phyloP scores from a whole-genome alignment of 2,888 invertebrate species.

The Drosophila anceps region DNA sequence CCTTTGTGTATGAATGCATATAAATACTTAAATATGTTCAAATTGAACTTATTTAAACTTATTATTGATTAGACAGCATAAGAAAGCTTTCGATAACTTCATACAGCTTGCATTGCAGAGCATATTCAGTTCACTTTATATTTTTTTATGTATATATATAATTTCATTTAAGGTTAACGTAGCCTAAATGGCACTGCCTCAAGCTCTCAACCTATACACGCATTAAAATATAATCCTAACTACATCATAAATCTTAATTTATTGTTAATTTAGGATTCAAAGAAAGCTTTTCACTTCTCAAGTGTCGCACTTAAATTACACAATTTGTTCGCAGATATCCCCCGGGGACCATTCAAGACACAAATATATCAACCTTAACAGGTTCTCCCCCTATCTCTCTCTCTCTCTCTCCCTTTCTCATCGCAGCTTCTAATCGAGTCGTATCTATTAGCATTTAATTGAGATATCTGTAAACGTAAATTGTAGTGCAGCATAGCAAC shows the following conservation, averaged over 20 bases:
- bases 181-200: not conserved
- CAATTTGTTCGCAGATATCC: conserved; percentile 52
- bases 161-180: not conserved
- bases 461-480: conserved; percentile 34
- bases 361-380: conserved; percentile 36
- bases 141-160: not conserved
- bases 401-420: not conserved
- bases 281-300: conserved; percentile 2
- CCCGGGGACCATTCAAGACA: conserved; percentile 10
- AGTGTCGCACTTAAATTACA: conserved; percentile 26
- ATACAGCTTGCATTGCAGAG: too few relatives aligned
- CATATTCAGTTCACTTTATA: not conserved
- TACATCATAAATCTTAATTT: conserved; percentile 15
- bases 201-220: not conserved
- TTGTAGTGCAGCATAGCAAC: conserved; percentile 6
- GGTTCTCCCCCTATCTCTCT: not conserved
- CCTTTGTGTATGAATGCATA: not conserved
- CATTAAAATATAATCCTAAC: conserved; percentile 3
- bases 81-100: too few relatives aligned
- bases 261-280: conserved; percentile 12
- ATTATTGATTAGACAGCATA: too few relatives aligned
- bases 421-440: not conserved
- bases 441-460: conserved; percentile 57
- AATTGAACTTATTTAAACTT: too few relatives aligned
- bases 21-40: too few relatives aligned